These are phyloP conservation scores for Neosilurus hyrtlii DNA, from an alignment of 2,797 vertebrate species.

Conservation along the genomic window DNA sequence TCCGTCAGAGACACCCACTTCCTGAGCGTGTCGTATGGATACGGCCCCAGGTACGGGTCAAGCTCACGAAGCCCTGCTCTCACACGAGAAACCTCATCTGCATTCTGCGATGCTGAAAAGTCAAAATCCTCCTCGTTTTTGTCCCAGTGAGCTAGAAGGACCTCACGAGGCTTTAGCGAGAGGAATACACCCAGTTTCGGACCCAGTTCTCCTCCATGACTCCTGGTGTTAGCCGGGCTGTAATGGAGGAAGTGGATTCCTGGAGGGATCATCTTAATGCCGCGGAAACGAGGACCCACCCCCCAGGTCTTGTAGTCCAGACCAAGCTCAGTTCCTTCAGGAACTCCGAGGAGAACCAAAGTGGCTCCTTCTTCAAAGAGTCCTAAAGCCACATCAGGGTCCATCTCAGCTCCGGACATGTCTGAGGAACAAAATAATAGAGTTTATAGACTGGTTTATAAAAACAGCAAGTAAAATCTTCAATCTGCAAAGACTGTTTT, in stretches of 20 bases:
- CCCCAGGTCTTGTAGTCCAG: constrained; percentile 91
- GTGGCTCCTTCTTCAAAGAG: constrained; percentile 91
- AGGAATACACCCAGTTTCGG: constrained; percentile 88
- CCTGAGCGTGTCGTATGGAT: constrained; percentile 85
- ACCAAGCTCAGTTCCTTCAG: constrained; percentile 88
- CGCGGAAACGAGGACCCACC: constrained; percentile 88
- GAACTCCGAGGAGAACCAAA: constrained; percentile 84
- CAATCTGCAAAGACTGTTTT: background rate
- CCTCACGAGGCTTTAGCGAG: constrained; percentile 76
- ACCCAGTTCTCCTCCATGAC: constrained; percentile 72
- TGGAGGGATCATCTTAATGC: constrained; percentile 95
- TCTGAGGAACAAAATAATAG: constrained; percentile 18
- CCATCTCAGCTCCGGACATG: constrained; percentile 76
- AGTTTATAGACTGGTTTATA: background rate
- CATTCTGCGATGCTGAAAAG: constrained; percentile 71
- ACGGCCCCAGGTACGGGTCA: constrained; percentile 86
- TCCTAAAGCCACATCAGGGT: constrained; percentile 80
- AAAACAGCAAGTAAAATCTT: background rate
- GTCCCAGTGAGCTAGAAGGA: constrained; percentile 84
- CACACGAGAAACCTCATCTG: constrained; percentile 76
- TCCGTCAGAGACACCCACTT: constrained; percentile 93
- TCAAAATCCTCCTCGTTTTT: constrained; percentile 77
- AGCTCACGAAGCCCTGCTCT: constrained; percentile 77
- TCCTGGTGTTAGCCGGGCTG: constrained; percentile 72
- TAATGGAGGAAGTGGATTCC: constrained; percentile 93